These are phyloP conservation scores for Hylaea fasciaria DNA, from an alignment of 2,888 invertebrate species.

Conservation along the genomic window DNA sequence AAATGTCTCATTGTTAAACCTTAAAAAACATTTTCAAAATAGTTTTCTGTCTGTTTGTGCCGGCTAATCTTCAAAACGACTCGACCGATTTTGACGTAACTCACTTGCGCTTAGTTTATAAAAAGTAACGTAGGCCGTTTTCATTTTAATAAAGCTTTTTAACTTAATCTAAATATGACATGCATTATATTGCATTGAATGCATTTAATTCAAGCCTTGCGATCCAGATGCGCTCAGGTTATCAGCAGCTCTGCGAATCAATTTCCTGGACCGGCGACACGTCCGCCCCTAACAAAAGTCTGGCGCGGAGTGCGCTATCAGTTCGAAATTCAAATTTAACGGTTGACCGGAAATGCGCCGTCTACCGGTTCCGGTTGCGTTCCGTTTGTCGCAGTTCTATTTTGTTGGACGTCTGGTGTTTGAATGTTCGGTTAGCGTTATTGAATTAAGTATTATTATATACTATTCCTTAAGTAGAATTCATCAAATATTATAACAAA, in stretches of 20 bases:
- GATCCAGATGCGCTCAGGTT: constrained; percentile 24
- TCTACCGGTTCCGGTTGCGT: constrained; percentile 62
- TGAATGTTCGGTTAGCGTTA: not conserved
- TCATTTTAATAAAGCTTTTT: no score
- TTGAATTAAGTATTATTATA: not conserved
- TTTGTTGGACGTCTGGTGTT: constrained; percentile 20
- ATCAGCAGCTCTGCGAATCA: constrained; percentile 46
- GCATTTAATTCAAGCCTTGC: not conserved
- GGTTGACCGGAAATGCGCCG: constrained; percentile 77
- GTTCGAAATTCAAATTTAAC: constrained; percentile 81
- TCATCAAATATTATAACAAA: no score
- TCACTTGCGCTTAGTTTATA: no score
- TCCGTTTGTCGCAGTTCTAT: constrained; percentile 43
- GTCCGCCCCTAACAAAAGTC: constrained; percentile 69
- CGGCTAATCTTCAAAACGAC: no score
- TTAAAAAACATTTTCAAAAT: no score
- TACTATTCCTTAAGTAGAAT: no score
- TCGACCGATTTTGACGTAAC: no score
- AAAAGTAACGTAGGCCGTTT: no score
- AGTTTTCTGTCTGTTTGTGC: no score
- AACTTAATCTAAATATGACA: no score
- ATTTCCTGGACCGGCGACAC: constrained; percentile 66
- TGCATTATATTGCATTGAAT: no score
- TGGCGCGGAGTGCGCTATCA: constrained; percentile 68
- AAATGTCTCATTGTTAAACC: no score